These are phyloP conservation scores for Ceratina calcarata DNA, from an alignment of 1,140 invertebrate genomes.

Conservation along the genomic window DNA sequence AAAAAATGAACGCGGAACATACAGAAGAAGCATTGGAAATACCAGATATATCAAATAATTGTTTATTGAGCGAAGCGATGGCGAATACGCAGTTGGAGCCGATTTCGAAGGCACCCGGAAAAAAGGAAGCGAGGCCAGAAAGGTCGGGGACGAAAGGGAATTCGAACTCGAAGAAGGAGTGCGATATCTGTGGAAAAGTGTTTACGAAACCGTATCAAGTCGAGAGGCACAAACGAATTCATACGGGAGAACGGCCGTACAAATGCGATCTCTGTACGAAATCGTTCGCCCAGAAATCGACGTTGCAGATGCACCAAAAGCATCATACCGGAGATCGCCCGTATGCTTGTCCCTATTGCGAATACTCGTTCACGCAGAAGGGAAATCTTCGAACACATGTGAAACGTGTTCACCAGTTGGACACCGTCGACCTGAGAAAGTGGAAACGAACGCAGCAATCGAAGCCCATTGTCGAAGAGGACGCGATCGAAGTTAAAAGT, in stretches of 20 bases:
- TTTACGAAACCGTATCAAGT: slow-evolving; percentile 77
- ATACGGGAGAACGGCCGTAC: slow-evolving; percentile 86
- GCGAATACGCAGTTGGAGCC: neutral
- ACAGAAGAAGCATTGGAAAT: neutral
- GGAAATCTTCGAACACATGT: slow-evolving; percentile 84
- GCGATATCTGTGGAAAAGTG: slow-evolving; percentile 75
- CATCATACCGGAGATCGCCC: slow-evolving; percentile 83
- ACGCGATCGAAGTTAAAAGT: slow-evolving; percentile 51
- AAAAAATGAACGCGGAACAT: neutral
- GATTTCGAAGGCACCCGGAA: neutral
- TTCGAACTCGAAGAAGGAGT: slow-evolving; percentile 63
- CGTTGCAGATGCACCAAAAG: slow-evolving; percentile 82
- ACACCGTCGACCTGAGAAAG: slow-evolving; percentile 62
- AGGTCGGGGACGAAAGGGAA: slow-evolving; percentile 47
- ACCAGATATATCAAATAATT: slow-evolving; percentile 10
- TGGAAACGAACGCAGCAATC: slow-evolving; percentile 55
- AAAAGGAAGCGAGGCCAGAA: neutral
- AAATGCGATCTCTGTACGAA: slow-evolving; percentile 84
- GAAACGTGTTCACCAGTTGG: slow-evolving; percentile 79
- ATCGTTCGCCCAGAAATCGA: slow-evolving; percentile 85
- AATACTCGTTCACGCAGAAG: slow-evolving; percentile 82
- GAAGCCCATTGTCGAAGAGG: slow-evolving; percentile 56
- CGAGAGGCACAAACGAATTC: slow-evolving; percentile 80
- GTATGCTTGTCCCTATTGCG: slow-evolving; percentile 80
- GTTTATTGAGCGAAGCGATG: neutral